Conservation (phyloP, 1,140 invertebrate genomes). For the Gryon sp. region DNA sequence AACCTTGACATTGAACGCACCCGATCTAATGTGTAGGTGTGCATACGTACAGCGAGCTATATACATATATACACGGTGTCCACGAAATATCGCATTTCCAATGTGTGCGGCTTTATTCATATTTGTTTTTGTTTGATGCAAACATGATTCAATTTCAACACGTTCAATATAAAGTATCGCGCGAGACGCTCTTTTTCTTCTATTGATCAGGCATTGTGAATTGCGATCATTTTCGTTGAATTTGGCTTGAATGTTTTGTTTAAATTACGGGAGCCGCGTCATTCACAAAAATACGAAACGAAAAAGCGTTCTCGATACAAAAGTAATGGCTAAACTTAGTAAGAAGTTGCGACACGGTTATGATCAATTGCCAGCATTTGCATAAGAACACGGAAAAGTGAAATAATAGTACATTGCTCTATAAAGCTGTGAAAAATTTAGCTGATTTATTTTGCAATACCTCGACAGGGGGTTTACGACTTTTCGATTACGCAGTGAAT, state of each 20-base stretch:
- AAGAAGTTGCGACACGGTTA: slow-evolving; percentile 18
- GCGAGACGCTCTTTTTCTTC: too few relatives aligned
- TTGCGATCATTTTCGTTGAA: too few relatives aligned
- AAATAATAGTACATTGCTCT: slow-evolving; percentile 22
- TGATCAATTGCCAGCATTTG: slow-evolving; percentile 24
- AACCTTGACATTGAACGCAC: slow-evolving; percentile 74
- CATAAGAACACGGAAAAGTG: slow-evolving; percentile 28
- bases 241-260: neutral
- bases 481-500: too few relatives aligned
- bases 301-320: neutral
- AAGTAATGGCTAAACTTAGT: slow-evolving; percentile 14
- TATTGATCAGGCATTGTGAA: too few relatives aligned
- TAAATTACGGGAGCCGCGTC: neutral
- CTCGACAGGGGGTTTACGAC: too few relatives aligned
- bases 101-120: neutral
- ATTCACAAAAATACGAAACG: slow-evolving; percentile 1
- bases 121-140: neutral
- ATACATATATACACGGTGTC: slow-evolving; percentile 10
- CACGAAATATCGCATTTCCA: slow-evolving; percentile 4
- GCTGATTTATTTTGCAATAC: slow-evolving; percentile 4
- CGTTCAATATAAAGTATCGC: too few relatives aligned
- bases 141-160: too few relatives aligned
- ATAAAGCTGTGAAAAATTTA: slow-evolving; percentile 11
- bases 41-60: neutral
- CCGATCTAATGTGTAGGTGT: slow-evolving; percentile 28